These are phyloP conservation scores for Falco berigora DNA, from an alignment of 2,797 vertebrate species.

Conservation along the genomic window DNA sequence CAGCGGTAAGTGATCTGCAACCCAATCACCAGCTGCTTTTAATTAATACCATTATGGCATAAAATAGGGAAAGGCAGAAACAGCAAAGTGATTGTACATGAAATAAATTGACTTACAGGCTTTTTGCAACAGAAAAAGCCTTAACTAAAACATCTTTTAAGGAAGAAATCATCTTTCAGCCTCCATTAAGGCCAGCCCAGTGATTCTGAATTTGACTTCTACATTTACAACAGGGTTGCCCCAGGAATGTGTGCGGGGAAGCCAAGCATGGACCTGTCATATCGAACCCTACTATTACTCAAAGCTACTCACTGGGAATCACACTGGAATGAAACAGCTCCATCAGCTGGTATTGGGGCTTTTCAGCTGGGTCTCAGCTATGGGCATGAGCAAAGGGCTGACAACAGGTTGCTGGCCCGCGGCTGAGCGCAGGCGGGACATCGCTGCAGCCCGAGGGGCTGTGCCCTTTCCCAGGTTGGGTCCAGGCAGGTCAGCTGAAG, in stretches of 20 bases:
- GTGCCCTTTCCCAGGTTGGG: accelerated
- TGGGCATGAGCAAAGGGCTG: background rate
- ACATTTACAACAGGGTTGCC: background rate
- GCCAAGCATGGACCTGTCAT: background rate
- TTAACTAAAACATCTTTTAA: background rate
- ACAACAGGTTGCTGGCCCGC: background rate
- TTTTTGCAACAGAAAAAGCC: background rate
- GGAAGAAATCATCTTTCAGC: background rate
- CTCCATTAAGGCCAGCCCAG: background rate
- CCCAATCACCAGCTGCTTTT: background rate
- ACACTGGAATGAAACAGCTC: background rate
- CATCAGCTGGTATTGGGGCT: background rate
- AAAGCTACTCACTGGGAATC: background rate
- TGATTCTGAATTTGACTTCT: background rate
- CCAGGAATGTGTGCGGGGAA: background rate
- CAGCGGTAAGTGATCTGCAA: conserved; percentile 45
- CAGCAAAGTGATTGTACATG: background rate
- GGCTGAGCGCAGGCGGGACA: background rate
- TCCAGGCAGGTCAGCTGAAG: background rate
- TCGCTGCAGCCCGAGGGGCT: background rate
- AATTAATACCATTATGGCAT: background rate
- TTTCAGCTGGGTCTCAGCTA: background rate
- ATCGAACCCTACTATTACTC: background rate
- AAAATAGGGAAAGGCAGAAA: background rate
- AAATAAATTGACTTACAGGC: background rate